phyloP scores from a whole-genome alignment of 2,888 invertebrate genomes.

The Rhyacophila evoluta region DNA sequence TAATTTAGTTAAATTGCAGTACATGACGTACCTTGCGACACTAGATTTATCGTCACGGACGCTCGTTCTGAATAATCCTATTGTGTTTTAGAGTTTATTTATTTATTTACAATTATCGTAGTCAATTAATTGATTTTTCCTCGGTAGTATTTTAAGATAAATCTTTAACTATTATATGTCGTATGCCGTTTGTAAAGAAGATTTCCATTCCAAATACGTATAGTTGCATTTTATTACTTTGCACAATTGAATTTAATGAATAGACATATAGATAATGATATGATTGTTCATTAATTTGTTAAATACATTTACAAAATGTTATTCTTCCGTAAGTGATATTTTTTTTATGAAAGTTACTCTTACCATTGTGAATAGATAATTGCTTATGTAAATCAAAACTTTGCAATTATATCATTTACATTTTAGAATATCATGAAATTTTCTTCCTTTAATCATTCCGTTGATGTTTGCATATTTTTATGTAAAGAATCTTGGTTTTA shows the following conservation, averaged over 20 bases:
- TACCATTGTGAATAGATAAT: neutral
- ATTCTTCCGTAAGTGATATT: constrained; percentile 13
- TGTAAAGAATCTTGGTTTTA: neutral
- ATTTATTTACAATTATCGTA: constrained; percentile 22
- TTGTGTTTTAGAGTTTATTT: constrained; percentile 24
- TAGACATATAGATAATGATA: neutral
- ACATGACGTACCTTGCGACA: neutral
- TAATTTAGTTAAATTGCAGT: neutral
- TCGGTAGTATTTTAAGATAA: neutral
- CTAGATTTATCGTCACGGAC: neutral
- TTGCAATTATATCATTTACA: too few relatives aligned
- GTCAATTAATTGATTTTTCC: constrained; percentile 22
- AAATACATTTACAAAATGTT: constrained; percentile 17
- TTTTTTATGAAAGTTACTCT: neutral
- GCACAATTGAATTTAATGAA: neutral
- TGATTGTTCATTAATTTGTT: constrained; percentile 17
- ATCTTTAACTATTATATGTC: neutral
- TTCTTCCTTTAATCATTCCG: constrained; percentile 3
- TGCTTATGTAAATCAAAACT: neutral
- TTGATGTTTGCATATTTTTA: neutral
- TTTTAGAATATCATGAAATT: neutral
- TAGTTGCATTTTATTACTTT: constrained; percentile 8
- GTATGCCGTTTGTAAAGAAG: neutral
- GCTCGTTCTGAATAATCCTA: constrained; percentile 22
- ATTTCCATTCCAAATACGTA: constrained; percentile 22